These are phyloP conservation scores for Remorina albescens DNA, from an alignment of 2,797 vertebrate genomes.

Conservation along the genomic window DNA sequence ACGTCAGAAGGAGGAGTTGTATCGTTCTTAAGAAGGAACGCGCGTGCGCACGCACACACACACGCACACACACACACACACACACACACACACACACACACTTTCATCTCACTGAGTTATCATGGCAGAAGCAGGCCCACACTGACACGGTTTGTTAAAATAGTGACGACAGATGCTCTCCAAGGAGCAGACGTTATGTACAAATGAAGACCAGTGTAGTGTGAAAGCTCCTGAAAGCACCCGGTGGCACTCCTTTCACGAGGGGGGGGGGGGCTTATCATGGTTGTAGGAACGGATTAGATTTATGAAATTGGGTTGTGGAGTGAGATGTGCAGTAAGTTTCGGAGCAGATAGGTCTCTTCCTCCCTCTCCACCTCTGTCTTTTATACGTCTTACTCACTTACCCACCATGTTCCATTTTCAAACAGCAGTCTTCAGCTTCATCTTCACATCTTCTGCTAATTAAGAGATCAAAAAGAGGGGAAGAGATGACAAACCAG, in stretches of 20 bases:
- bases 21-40: slow-evolving; percentile 22
- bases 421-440: slow-evolving; percentile 21
- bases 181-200: slow-evolving; percentile 39
- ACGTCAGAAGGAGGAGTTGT: slow-evolving; percentile 27
- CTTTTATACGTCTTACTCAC: slow-evolving; percentile 25
- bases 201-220: slow-evolving; percentile 54
- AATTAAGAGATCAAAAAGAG: slow-evolving; percentile 64
- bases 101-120: slow-evolving; percentile 29
- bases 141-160: slow-evolving; percentile 58
- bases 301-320: slow-evolving; percentile 55
- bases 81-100: background rate
- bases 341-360: slow-evolving; percentile 30
- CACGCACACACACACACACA: slow-evolving; percentile 35
- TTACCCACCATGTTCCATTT: slow-evolving; percentile 11
- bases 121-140: slow-evolving; percentile 52
- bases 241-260: slow-evolving; percentile 6
- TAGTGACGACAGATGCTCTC: slow-evolving; percentile 59
- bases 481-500: slow-evolving; percentile 62
- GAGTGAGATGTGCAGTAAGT: slow-evolving; percentile 41
- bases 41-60: background rate
- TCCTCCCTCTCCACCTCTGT: slow-evolving; percentile 16
- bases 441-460: slow-evolving; percentile 33
- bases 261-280: slow-evolving; percentile 37
- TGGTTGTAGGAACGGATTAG: slow-evolving; percentile 37
- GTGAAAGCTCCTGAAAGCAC: slow-evolving; percentile 48